Base-by-base conservation (phyloP, 2,797 vertebrate species). In the Geotrypetes seraphini region DNA sequence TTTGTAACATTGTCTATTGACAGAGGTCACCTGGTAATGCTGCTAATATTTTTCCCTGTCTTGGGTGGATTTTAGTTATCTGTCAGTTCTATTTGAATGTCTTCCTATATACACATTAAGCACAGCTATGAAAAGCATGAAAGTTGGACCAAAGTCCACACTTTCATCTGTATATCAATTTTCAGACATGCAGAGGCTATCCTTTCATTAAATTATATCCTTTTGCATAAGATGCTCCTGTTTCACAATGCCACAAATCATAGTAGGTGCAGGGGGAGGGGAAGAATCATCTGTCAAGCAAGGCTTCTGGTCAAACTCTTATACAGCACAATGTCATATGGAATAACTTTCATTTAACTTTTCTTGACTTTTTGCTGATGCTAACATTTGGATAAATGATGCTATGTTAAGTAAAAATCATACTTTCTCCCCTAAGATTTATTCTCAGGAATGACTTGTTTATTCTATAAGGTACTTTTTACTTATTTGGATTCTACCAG, bases 91-190 rank as follows among this genome's bases (percentile, higher is more conserved):
- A 79, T 81, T 82, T 78, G 73, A 73, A 60, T 63, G 48, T 67
- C 65, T 2, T 53, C 65, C 67, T 78, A 62, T 78, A 73, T 52
- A 57, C 22, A 33, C 67, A n/a, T n/a, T 79, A 73, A 76, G 83
- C 82, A 85, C 83, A 86, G 84, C 81, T 85, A 84, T 75, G 79
- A 76, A 80, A 84, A 84, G 51, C 79, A 83, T 81, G 79, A 87
- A 86, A 90, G 79, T 81, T 84, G 81, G 82, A 87, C 77, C 75
- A 76, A 58, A 71, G 71, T 63, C 75, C 36, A 24, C 68, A 77
- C 81, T 88, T 90, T 85, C 79, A 85, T 85, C 75, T 68, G 65
- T 58, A 69, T 78, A 78, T 82, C 66, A 36, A 67, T 87, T 90
- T 87, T 84, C 78, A 70, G 75, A 41, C 67, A 65, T 38, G 63